Evolutionary conservation across 2,797 vertebrate genomes (phyloP).

Genomic region (Amblyopsis hoosieri): DNA sequence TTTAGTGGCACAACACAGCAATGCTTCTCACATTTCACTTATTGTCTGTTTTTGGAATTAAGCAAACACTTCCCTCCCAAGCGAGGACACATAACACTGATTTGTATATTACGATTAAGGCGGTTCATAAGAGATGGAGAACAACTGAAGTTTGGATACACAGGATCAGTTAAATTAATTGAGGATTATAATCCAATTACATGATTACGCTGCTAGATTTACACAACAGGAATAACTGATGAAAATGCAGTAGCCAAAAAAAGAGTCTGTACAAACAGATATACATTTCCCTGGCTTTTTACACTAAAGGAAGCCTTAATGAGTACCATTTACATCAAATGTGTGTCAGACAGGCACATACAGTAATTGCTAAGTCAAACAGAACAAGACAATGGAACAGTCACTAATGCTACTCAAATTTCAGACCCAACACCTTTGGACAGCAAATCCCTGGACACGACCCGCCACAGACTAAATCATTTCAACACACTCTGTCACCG

Average conservation of each 20-base stretch:
- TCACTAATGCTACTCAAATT: slow-evolving; percentile 52
- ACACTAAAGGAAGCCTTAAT: slow-evolving; percentile 1
- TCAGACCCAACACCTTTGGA: slow-evolving; percentile 66
- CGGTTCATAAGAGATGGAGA: slow-evolving; percentile 11
- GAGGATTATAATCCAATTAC: slow-evolving; percentile 39
- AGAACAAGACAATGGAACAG: slow-evolving; percentile 51
- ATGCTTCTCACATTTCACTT: slow-evolving; percentile 7
- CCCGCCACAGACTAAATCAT: slow-evolving; percentile 65
- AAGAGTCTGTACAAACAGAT: slow-evolving; percentile 10
- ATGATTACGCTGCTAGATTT: slow-evolving; percentile 26
- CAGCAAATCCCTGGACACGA: slow-evolving; percentile 67
- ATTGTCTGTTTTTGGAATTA: slow-evolving; percentile 53
- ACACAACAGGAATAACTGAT: slow-evolving; percentile 7
- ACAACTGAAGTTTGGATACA: slow-evolving; percentile 39
- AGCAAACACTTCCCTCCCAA: slow-evolving; percentile 42
- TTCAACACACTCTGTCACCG: slow-evolving; percentile 64
- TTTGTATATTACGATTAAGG: slow-evolving; percentile 29
- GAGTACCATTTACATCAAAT: slow-evolving; percentile 24
- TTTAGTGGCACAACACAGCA: no score
- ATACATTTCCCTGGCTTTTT: slow-evolving; percentile 5
- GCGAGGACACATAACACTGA: slow-evolving; percentile 48
- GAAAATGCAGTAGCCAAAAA: slow-evolving; percentile 4
- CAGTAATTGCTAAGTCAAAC: slow-evolving; percentile 39
- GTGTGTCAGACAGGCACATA: slow-evolving; percentile 22
- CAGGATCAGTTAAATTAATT: slow-evolving; percentile 49